Conservation (phyloP, 2,113 vertebrate genomes). For the Equus quagga region DNA sequence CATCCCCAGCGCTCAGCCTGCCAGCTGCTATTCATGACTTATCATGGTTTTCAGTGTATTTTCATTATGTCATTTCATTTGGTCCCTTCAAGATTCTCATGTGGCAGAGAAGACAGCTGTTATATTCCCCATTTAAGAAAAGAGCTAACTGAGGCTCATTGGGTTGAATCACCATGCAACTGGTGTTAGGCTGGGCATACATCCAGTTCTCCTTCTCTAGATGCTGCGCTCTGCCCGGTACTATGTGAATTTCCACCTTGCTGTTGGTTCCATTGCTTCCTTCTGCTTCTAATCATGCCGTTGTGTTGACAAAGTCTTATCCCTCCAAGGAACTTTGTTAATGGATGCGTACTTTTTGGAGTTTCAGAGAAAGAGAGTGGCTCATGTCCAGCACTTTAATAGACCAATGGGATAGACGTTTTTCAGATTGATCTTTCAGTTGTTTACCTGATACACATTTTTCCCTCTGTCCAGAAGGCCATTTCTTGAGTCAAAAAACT, state of each 20-base stretch:
- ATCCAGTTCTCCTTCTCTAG: neutral
- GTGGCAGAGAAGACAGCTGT: neutral
- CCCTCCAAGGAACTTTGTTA: neutral
- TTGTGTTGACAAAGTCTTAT: neutral
- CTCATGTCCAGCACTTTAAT: neutral
- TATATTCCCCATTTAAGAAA: neutral
- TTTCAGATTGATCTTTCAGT: neutral
- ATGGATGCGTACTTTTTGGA: neutral
- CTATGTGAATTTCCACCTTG: neutral
- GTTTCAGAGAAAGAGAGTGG: neutral
- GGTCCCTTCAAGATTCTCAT: neutral
- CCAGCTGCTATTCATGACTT: neutral
- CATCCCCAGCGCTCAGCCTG: neutral
- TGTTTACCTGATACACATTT: neutral
- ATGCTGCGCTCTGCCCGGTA: neutral
- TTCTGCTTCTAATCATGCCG: neutral
- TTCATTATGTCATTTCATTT: neutral
- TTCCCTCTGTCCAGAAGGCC: too few species aligned
- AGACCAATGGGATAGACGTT: neutral
- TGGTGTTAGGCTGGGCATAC: neutral
- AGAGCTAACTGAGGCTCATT: neutral
- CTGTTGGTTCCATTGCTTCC: neutral
- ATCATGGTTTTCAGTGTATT: neutral
- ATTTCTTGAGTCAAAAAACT: neutral
- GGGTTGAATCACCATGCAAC: rapidly evolving